A percentile compares a stretch with the other conserved stretches of the same genome.
These are phyloP conservation scores for Phalanger gymnotis DNA, from an alignment of 2,797 vertebrate species.

Conservation along the genomic window DNA sequence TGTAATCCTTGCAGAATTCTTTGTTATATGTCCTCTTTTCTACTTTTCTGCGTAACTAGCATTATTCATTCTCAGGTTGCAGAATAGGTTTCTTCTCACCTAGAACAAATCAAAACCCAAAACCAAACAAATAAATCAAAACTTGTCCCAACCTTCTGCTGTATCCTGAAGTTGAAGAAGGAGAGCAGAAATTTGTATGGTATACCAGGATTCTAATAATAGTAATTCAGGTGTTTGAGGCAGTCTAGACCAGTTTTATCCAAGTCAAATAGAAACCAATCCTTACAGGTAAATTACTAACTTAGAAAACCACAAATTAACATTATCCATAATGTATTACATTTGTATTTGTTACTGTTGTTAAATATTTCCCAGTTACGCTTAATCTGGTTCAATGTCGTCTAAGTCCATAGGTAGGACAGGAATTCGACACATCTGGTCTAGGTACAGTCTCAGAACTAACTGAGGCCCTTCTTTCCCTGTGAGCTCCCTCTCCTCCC, in stretches of 20 bases:
- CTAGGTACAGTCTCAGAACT: background rate
- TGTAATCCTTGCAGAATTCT: background rate
- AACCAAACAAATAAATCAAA: background rate
- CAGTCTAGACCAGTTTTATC: background rate
- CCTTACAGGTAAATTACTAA: background rate
- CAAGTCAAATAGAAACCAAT: background rate
- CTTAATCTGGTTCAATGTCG: background rate
- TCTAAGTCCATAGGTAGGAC: background rate
- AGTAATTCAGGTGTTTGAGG: background rate
- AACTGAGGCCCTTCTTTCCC: background rate
- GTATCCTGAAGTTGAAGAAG: background rate
- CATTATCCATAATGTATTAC: background rate
- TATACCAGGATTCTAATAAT: background rate
- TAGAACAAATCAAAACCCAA: background rate
- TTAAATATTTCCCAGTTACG: background rate
- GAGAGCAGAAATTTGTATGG: background rate
- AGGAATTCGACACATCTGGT: background rate
- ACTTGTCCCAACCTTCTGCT: background rate
- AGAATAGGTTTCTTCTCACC: background rate
- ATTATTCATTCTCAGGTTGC: background rate
- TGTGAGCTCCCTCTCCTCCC: too few species aligned
- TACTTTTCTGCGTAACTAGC: background rate
- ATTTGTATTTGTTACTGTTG: background rate
- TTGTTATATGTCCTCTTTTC: background rate
- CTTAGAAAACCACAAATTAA: background rate